Base-by-base conservation (phyloP, 30 jellyfish, hydroid and myxozoan genomes). In the Catostylus mosaicus region DNA sequence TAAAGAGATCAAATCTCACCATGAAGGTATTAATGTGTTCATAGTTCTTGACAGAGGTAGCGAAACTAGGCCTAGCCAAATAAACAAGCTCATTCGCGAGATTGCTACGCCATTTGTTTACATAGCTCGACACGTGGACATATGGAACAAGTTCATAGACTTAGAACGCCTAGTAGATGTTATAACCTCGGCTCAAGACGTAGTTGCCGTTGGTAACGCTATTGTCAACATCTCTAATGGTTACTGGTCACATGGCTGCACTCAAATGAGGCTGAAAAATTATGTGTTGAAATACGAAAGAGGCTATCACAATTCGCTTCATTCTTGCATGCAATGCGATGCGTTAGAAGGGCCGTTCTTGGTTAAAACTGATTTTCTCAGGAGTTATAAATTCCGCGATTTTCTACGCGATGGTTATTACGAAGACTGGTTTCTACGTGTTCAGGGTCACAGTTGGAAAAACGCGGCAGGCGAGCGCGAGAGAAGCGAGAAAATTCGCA, bases 171-270 rank as follows among this genome's bases (percentile, higher is more conserved):
- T 88, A 54, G 16, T 94, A 1, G 92, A 89, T 37, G 89, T 88
- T 1, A 19, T 72, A 38, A 9, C 84, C 12, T 6, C 67, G 24
- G 45, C 16, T n/a, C 54, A 36, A 1, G 70, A 85, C 20, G 88
- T 75, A 11, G 85, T 57, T 32, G 91, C 95, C 24, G 96, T 84
- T 57, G 97, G 97, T 43, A 91, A 92, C 32, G 84, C 99, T 0
- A 59, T 80, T 0, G 74, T 51, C 48, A 76, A 83, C 27, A 20
- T 8, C 16, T 50, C 59, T 12, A 78, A 88, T 1, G 96, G 97
- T 5, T 67, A 38, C 64, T 94, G 99, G 99, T 59, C 89, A 30
- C 46, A 92, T 73, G 96, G 96, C 20, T 88, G 99, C 67, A 83
- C 26, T 29, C 97, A 88, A 82, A 54, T 78, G 33, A 50, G 70